Conservation (phyloP, 1,140 invertebrate genomes). For the Trichonephila clavata region DNA sequence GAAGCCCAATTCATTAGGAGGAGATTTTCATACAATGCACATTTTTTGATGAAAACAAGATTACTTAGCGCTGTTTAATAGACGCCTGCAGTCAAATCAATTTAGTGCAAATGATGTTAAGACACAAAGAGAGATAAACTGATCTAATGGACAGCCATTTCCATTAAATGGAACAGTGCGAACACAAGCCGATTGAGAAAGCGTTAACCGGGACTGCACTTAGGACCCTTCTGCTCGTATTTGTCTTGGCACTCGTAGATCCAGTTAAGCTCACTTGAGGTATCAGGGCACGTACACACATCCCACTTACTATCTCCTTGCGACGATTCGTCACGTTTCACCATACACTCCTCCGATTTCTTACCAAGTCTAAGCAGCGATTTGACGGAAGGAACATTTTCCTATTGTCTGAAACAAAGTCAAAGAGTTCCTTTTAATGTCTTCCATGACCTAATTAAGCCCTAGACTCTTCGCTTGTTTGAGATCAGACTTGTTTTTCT, state of each 20-base stretch:
- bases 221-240: conserved; percentile 42
- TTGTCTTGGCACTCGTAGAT: conserved; percentile 49
- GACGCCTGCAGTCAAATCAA: background rate
- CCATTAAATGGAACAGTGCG: conserved; percentile 19
- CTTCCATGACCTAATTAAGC: background rate
- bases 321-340: conserved; percentile 23
- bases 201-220: conserved; percentile 36
- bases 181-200: conserved; percentile 39
- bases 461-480: background rate
- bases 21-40: background rate
- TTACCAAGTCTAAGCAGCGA: conserved; percentile 2
- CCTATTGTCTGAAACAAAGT: background rate
- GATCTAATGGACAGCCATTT: conserved; percentile 29
- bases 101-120: background rate
- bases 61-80: background rate
- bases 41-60: background rate
- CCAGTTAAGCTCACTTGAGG: conserved; percentile 38
- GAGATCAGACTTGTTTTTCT: too few species aligned
- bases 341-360: background rate
- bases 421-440: background rate
- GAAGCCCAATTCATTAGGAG: background rate
- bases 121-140: background rate
- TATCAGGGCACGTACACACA: conserved; percentile 41
- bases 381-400: conserved; percentile 40
- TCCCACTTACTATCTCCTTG: conserved; percentile 14